Conservation (phyloP, 2,113 vertebrate genomes). For the Crotalus helleri region DNA sequence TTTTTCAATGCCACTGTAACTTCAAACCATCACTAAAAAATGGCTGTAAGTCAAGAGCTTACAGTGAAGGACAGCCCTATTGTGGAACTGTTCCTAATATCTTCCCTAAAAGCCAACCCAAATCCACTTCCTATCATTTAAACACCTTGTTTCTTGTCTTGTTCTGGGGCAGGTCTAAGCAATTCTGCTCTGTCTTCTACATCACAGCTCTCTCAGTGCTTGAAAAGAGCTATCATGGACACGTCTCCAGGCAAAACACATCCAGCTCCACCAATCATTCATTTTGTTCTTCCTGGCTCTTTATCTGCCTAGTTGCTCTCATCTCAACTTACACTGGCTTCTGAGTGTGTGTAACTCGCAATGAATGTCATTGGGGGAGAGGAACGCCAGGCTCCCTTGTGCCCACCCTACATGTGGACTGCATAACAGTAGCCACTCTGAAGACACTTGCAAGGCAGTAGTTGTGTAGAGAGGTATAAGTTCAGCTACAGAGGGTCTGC, state of each 20-base stretch:
- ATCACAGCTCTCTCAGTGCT: neutral
- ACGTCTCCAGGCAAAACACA: neutral
- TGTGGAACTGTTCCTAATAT: neutral
- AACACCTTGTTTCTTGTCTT: neutral
- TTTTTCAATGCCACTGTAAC: neutral
- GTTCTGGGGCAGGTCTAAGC: neutral
- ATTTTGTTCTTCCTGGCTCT: neutral
- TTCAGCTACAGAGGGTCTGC: neutral
- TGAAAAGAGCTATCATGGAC: neutral
- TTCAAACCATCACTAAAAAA: neutral
- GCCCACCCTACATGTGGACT: neutral
- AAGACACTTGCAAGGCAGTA: neutral
- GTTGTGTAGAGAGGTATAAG: neutral
- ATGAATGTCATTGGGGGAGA: neutral
- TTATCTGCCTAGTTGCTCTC: neutral
- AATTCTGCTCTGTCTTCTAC: neutral
- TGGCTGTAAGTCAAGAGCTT: neutral
- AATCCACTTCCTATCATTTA: neutral
- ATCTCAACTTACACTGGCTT: neutral
- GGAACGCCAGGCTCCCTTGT: neutral
- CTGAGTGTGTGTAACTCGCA: neutral
- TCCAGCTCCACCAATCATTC: neutral
- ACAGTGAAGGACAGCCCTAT: neutral
- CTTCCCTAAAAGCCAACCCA: neutral
- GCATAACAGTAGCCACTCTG: neutral